Base-by-base conservation (phyloP, 2,797 vertebrate species). In the Hoplostethus mediterraneus region DNA sequence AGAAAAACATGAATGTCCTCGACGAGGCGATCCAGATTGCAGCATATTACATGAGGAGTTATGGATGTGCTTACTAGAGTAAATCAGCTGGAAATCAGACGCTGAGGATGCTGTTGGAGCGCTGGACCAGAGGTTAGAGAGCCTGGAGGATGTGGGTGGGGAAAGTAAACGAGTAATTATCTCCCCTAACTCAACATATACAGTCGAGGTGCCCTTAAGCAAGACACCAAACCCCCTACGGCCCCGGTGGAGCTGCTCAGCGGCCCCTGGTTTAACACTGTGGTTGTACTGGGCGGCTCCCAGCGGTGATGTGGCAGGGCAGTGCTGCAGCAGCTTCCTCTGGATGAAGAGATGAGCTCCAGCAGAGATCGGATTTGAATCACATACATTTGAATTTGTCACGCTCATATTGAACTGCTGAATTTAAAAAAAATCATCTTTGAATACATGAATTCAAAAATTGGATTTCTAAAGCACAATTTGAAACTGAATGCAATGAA, bases 351-450 rank as follows among this genome's bases (percentile, higher is more conserved):
- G 78, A 88, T 90, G 80, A 88, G 60, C 47, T 68, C 54, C 69
- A 71, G 69, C 55, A 68, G 68, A 86, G 79, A 79, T 67, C 71
- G 64, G 70, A 64, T 85, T 89, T 88, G 71, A 58, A 5, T 64
- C 65, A 72, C 75, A 79, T 85, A 71, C 42, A 79, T 88, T 76
- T 81, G 40, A 77, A 88, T 83, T 68, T 70, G 71, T 74, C 79
- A 81, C 57, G 49, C 62, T 72, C 63, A 7, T 21, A 78, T 64
- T 73, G 66, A 72, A 65, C 67, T 68, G 52, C 57, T 79, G 63
- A 72, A 63, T 71, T 51, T 13, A 36, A 60, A 33, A 49, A 36
- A 57, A 61, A 6, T 12, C 21, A 21, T 66, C 73, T 55, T 52
- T 58, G 73, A 72, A 69, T 73, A 70, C 75, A 84, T 81, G 7